Conservation (phyloP, 2,888 invertebrate species). For the Autographa gamma region DNA sequence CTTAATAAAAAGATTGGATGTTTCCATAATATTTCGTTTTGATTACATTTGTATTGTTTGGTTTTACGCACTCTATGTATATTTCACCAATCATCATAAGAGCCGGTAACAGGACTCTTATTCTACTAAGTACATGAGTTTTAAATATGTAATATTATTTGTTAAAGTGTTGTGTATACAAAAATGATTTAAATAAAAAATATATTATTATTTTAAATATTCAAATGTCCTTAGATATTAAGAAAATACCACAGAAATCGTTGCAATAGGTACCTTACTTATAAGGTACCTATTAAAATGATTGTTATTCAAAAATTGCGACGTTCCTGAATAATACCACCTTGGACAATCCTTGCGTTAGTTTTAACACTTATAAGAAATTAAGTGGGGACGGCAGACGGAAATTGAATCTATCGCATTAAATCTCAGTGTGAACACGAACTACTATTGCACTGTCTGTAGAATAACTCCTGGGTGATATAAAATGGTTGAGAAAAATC, state of each 20-base stretch:
- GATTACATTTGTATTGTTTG: not conserved
- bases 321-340: not conserved
- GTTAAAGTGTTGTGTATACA: too few relatives aligned
- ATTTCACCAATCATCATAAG: too few relatives aligned
- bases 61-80: not conserved
- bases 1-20: not conserved
- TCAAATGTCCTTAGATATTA: too few relatives aligned
- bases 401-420: constrained; percentile 42
- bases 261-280: too few relatives aligned
- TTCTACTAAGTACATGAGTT: too few relatives aligned
- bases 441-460: not conserved
- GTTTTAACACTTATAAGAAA: constrained; percentile 4
- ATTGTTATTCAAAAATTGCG: not conserved
- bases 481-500: not conserved
- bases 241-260: too few relatives aligned
- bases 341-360: not conserved
- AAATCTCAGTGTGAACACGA: constrained; percentile 14
- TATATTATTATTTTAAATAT: too few relatives aligned
- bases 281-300: not conserved
- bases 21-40: not conserved
- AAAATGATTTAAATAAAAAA: too few relatives aligned
- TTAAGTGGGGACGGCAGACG: constrained; percentile 15
- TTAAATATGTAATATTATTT: too few relatives aligned
- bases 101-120: too few relatives aligned
- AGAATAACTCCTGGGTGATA: not conserved